Percentiles rank a stretch among this genome's conserved stretches.
Evolutionary conservation across 2,888 invertebrate genomes (phyloP).

Genomic region (Leptinotarsa juncta): DNA sequence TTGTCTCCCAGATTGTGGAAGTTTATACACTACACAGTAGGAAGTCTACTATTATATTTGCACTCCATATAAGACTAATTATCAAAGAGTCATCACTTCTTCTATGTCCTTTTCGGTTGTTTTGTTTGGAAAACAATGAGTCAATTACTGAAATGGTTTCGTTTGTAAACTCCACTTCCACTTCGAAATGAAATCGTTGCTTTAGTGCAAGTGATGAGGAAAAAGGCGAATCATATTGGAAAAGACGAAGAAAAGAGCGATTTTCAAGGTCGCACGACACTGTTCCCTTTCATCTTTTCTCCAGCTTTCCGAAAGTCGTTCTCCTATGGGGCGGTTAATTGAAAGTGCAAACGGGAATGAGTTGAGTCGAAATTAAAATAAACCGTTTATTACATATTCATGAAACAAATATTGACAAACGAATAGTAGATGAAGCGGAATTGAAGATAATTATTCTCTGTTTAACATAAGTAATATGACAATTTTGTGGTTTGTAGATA

Average conservation of each 20-base stretch:
- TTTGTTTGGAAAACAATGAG: slow-evolving; percentile 27
- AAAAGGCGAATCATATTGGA: slow-evolving; percentile 45
- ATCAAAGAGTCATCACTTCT: too few species aligned
- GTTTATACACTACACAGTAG: too few species aligned
- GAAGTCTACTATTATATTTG: too few species aligned
- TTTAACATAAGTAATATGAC: neutral
- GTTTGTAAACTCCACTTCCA: slow-evolving; percentile 46
- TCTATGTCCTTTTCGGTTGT: neutral
- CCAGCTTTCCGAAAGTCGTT: slow-evolving; percentile 32
- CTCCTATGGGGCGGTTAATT: neutral
- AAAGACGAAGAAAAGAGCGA: slow-evolving; percentile 49
- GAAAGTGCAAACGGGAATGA: neutral
- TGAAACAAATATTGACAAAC: slow-evolving; percentile 2
- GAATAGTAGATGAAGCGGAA: neutral
- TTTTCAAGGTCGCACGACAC: slow-evolving; percentile 43
- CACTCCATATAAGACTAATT: too few species aligned
- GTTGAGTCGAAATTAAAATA: neutral
- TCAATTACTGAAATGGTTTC: slow-evolving; percentile 50
- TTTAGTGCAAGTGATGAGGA: slow-evolving; percentile 43
- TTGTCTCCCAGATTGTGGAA: too few species aligned
- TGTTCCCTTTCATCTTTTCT: slow-evolving; percentile 53
- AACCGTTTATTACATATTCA: neutral
- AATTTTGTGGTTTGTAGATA: too few species aligned
- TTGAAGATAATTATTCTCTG: neutral
- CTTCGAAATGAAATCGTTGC: slow-evolving; percentile 37